phyloP scores from a whole-genome alignment of 2,888 invertebrate genomes.

The Chromoteleia sp. region DNA sequence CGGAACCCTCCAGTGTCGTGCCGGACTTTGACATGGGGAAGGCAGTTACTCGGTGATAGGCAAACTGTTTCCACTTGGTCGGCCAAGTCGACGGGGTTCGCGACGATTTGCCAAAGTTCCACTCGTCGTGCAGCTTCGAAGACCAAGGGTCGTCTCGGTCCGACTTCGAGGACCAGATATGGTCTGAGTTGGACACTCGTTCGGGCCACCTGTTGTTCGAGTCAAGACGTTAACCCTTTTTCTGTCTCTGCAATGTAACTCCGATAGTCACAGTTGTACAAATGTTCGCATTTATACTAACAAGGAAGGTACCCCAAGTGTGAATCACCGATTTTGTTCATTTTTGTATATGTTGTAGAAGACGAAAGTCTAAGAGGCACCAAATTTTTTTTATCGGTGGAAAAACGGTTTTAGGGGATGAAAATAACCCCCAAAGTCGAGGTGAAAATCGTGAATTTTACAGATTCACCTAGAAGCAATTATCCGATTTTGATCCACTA shows the following conservation, averaged over 20 bases:
- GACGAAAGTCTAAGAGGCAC: too few relatives aligned
- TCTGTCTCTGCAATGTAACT: neutral
- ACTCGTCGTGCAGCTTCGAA: slow-evolving; percentile 73
- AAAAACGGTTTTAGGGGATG: too few relatives aligned
- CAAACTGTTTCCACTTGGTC: slow-evolving; percentile 81
- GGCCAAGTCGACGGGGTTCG: slow-evolving; percentile 76
- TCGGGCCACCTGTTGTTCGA: slow-evolving; percentile 54
- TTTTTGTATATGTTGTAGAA: too few relatives aligned
- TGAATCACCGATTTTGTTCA: too few relatives aligned
- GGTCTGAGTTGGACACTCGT: slow-evolving; percentile 44
- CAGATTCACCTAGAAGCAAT: too few relatives aligned
- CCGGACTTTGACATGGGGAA: slow-evolving; percentile 77
- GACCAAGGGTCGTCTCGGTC: slow-evolving; percentile 67
- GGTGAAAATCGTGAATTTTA: too few relatives aligned
- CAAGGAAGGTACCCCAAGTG: too few relatives aligned
- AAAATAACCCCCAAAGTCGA: too few relatives aligned
- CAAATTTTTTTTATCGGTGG: too few relatives aligned
- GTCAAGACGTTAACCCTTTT: slow-evolving; percentile 1
- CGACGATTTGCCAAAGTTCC: slow-evolving; percentile 74
- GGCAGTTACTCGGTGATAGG: slow-evolving; percentile 80
- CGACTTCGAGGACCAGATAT: slow-evolving; percentile 67
- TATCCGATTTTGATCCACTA: too few relatives aligned
- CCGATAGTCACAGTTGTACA: neutral
- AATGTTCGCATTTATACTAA: too few relatives aligned
- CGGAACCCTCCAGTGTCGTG: slow-evolving; percentile 72